These are phyloP conservation scores for Aelia acuminata DNA, from an alignment of 2,888 invertebrate species.

Conservation along the genomic window DNA sequence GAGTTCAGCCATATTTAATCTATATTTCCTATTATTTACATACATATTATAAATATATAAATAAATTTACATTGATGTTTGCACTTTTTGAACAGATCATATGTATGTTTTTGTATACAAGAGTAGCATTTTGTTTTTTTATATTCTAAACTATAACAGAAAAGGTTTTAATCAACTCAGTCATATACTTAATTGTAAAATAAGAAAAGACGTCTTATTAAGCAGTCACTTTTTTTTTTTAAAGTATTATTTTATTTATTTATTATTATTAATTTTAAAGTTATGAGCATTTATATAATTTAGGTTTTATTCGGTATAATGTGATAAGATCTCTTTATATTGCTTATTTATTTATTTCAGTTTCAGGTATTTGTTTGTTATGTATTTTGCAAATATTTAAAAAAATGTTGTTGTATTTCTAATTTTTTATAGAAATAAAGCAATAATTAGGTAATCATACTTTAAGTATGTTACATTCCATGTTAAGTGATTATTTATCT, in stretches of 20 bases:
- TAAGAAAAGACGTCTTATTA: slow-evolving; percentile 11
- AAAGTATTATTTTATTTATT: slow-evolving; percentile 44
- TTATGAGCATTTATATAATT: slow-evolving; percentile 19
- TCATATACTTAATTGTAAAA: neutral
- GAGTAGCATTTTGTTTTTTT: neutral
- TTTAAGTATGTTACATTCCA: slow-evolving; percentile 50
- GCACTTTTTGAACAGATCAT: slow-evolving; percentile 24
- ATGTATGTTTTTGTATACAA: slow-evolving; percentile 16
- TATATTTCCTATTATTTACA: no score
- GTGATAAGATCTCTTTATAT: slow-evolving; percentile 34
- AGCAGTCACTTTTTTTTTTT: slow-evolving; percentile 3
- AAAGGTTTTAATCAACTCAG: neutral
- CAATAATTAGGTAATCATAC: slow-evolving; percentile 49
- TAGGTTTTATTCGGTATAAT: slow-evolving; percentile 6
- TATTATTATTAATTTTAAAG: neutral
- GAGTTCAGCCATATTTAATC: neutral
- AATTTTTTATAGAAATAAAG: slow-evolving; percentile 52
- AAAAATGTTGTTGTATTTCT: slow-evolving; percentile 18
- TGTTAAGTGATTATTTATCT: slow-evolving; percentile 10
- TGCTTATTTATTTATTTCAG: slow-evolving; percentile 24
- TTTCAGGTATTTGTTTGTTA: slow-evolving; percentile 16
- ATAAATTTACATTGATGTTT: neutral
- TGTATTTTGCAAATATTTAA: slow-evolving; percentile 31
- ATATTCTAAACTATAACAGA: neutral
- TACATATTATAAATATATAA: neutral